These are phyloP conservation scores for Mercenaria mercenaria DNA, from an alignment of 1,140 invertebrate species.

Conservation along the genomic window DNA sequence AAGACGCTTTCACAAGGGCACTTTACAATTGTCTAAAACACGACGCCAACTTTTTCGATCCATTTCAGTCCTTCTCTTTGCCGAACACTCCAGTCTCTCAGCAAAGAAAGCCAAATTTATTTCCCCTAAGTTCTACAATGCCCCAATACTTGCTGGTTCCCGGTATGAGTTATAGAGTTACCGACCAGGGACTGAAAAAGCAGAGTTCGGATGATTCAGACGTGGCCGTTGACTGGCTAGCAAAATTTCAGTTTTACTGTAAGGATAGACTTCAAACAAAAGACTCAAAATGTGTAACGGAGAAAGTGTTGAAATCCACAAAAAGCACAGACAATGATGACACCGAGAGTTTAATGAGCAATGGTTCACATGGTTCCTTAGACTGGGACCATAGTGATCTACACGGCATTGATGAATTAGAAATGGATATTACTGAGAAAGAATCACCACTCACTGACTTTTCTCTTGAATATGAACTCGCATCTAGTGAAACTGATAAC, in stretches of 20 bases:
- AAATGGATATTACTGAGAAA: conserved; percentile 69
- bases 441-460: conserved; percentile 79
- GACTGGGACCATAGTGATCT: conserved; percentile 77
- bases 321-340: conserved; percentile 70
- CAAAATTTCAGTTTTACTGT: conserved; percentile 81
- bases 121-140: conserved; percentile 71
- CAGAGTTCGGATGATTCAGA: conserved; percentile 71
- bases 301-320: conserved; percentile 54
- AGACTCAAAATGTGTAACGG: conserved; percentile 74
- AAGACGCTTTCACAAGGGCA: conserved; percentile 80
- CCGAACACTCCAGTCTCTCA: conserved; percentile 74
- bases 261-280: conserved; percentile 78
- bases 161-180: conserved; percentile 76
- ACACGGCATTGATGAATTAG: conserved; percentile 68
- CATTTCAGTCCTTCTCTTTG: conserved; percentile 76
- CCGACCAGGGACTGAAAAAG: conserved; percentile 44
- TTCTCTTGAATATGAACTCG: conserved; percentile 80
- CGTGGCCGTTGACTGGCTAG: conserved; percentile 78
- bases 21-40: conserved; percentile 82
- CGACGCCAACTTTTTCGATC: conserved; percentile 80
- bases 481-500: conserved; percentile 79
- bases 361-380: conserved; percentile 63
- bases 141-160: conserved; percentile 71
- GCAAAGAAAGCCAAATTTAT: conserved; percentile 68
- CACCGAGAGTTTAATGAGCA: conserved; percentile 70